A percentile compares a stretch with the other conserved stretches of the same genome.
Conservation (phyloP, 2,113 vertebrate genomes). For the Xiphophorus couchianus region DNA sequence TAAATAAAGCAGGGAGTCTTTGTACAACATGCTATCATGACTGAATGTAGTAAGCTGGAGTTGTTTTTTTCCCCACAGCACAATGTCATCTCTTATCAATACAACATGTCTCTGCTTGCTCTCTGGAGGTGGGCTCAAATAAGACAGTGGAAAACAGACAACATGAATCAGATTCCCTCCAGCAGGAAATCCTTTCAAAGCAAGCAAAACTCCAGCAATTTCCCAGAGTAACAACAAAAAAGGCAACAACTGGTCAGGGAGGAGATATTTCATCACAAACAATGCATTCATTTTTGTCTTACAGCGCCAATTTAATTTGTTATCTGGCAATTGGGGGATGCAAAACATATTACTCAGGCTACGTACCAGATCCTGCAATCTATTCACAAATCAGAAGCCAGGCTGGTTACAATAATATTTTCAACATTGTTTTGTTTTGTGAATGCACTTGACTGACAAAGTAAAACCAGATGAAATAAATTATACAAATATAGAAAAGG, state of each 20-base stretch:
- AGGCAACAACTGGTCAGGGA: constrained; percentile 20
- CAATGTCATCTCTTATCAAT: constrained; percentile 42
- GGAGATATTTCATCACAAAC: constrained; percentile 24
- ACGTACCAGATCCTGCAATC: background rate
- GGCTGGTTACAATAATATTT: background rate
- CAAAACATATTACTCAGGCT: constrained; percentile 5
- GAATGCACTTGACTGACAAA: background rate
- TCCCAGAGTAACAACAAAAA: constrained; percentile 17
- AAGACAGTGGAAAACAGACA: constrained; percentile 17
- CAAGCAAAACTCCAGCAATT: background rate
- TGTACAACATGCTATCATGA: background rate
- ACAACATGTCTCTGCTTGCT: constrained; percentile 7
- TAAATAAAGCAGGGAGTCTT: background rate
- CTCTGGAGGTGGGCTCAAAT: constrained; percentile 31
- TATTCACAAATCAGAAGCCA: constrained; percentile 6
- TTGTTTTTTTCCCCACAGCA: background rate
- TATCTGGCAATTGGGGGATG: constrained; percentile 13
- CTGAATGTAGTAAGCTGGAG: background rate
- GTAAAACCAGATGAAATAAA: constrained; percentile 21
- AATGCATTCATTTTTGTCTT: background rate
- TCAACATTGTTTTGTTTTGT: constrained; percentile 4
- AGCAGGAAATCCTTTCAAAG: background rate
- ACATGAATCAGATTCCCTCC: background rate
- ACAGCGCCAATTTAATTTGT: constrained; percentile 12
- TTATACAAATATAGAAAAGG: constrained; percentile 37